Evolutionary conservation across 2,888 invertebrate genomes (phyloP).

Genomic region (Laspeyria flexula): DNA sequence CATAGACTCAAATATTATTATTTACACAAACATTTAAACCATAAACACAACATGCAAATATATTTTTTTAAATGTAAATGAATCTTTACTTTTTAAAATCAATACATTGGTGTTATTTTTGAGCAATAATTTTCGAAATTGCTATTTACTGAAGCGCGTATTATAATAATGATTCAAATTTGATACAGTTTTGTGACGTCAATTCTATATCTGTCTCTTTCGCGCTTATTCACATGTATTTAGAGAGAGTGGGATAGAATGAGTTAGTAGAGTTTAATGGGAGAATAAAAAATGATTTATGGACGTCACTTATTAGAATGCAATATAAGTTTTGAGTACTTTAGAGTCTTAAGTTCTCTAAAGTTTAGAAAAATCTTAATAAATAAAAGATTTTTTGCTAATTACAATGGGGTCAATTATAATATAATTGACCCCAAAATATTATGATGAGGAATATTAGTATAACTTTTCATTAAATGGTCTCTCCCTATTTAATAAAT

Average conservation of each 20-base stretch:
- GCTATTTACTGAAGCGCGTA: slow-evolving; percentile 34
- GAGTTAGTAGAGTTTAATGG: not conserved
- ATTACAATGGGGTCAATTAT: too few species aligned
- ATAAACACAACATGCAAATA: slow-evolving; percentile 6
- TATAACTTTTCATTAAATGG: too few species aligned
- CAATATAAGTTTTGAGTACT: too few species aligned
- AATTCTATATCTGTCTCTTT: not conserved
- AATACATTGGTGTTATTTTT: slow-evolving; percentile 34
- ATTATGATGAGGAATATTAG: too few species aligned
- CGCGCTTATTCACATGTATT: not conserved
- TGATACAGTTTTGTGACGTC: slow-evolving; percentile 5
- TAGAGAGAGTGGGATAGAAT: not conserved
- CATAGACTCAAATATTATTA: slow-evolving; percentile 7
- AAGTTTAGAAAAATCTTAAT: too few species aligned
- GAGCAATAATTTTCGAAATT: slow-evolving; percentile 49
- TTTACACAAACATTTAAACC: slow-evolving; percentile 11
- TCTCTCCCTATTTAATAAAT: too few species aligned
- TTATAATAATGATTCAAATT: slow-evolving; percentile 1
- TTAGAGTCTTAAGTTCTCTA: too few species aligned
- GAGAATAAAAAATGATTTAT: too few species aligned
- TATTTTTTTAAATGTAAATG: slow-evolving; percentile 3
- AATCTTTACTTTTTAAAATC: slow-evolving; percentile 3
- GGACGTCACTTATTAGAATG: too few species aligned
- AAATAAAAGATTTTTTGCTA: too few species aligned
- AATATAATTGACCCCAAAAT: too few species aligned